Evolutionary conservation across 2,113 vertebrate species (phyloP), one percentile per base, ranked within the genome.

Genomic region (Furnarius figulus): DNA sequence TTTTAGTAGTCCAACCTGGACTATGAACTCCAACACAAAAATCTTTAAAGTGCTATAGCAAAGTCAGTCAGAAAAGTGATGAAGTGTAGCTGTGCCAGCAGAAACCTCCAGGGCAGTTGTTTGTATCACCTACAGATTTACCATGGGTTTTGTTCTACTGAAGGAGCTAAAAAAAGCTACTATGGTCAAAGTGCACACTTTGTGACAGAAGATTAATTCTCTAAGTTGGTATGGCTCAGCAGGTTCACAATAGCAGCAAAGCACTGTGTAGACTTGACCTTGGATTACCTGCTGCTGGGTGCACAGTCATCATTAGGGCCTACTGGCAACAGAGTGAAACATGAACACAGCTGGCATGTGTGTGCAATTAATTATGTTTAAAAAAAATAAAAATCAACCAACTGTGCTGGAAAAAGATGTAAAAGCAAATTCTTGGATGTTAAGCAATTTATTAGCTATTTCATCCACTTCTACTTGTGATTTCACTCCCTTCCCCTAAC

Each of bases 311-410:
- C 16, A 3, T 50, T 33, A 56, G 20, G 65, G 56, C 28, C 49
- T 66, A 31, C 49, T 44, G 31, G 24, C 31, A 86, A 75, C 84
- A 12, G 11, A 50, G 33, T 39, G 59, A 84, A 89, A 74, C 39
- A 24, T 1, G 5, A 46, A 53, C 20, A 49, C 1, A 6, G 25
- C 25, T 12, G 55, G 4, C 2, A 62, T 8, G 2, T 30, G 18
- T n/a, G 10, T 30, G 35, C 28, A 84, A 72, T 8, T 31, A 37
- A 44, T 61, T 20, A 42, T n/a, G 10, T 40, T 74, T 21, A 44
- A 10, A 24, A 53, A 49, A 27, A 8, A 27, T 30, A 39, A 63
- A 52, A 61, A 70, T 27, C 28, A 44, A 8, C n/a, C 5, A 81
- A 21, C 35, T 81, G 28, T 28, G 67, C 37, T 22, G 3, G 40